Percentiles rank a stretch among this genome's conserved stretches.
phyloP scores from a whole-genome alignment of 2,888 invertebrate genomes.

The Petrophora chlorosata region DNA sequence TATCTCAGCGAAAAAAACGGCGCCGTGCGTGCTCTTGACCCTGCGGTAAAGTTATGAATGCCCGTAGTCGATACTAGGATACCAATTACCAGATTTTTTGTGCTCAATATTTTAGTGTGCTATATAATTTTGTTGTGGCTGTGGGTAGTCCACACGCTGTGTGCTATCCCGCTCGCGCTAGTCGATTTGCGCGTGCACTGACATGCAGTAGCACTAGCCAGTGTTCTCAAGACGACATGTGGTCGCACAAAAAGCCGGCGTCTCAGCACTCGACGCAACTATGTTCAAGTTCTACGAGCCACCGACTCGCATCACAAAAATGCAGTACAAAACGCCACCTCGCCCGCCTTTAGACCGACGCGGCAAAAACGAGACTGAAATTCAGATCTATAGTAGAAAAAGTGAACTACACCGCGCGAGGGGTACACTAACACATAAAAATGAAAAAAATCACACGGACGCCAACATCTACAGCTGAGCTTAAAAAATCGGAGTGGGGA shows the following conservation, averaged over 20 bases:
- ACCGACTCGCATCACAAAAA: constrained; percentile 71
- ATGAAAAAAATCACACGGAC: constrained; percentile 82
- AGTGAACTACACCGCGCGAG: constrained; percentile 83
- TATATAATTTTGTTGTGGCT: constrained; percentile 70
- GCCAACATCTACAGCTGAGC: constrained; percentile 75
- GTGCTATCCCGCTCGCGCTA: constrained; percentile 68
- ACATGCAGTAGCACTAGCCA: constrained; percentile 51
- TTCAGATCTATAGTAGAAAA: constrained; percentile 85
- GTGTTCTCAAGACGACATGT: constrained; percentile 66
- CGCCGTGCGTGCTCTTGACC: constrained; percentile 76
- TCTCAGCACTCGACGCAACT: constrained; percentile 48
- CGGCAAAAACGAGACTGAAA: constrained; percentile 85
- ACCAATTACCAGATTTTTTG: constrained; percentile 80
- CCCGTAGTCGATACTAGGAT: constrained; percentile 80
- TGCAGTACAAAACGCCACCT: constrained; percentile 76
- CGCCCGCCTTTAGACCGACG: constrained; percentile 82
- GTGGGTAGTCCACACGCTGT: constrained; percentile 73
- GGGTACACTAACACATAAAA: constrained; percentile 84
- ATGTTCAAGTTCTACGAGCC: constrained; percentile 50
- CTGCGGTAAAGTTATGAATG: constrained; percentile 82
- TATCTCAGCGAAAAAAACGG: constrained; percentile 56
- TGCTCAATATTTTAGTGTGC: constrained; percentile 80
- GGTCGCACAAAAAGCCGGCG: constrained; percentile 68
- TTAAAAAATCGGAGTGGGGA: constrained; percentile 83
- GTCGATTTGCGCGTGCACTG: constrained; percentile 72